Evolutionary conservation across 2,113 vertebrate species (phyloP), one percentile per base, ranked within the genome.

Genomic region (Apodemus speciosus): DNA sequence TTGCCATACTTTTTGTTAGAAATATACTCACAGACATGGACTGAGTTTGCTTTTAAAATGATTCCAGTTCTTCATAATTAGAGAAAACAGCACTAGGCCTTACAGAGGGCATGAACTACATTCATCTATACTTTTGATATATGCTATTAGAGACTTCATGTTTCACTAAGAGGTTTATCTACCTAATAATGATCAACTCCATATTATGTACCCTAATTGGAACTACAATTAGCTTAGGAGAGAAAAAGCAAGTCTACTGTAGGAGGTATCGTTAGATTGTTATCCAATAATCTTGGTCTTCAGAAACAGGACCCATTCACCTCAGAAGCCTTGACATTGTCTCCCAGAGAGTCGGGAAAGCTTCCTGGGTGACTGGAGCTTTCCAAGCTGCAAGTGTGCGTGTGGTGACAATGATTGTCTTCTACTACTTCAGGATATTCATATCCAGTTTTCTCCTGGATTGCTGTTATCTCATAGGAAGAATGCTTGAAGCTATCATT

Each of bases 31-130:
- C 18, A 58, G 80, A 43, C 18, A 69, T 85, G 38, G 40, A 9
- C 46, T 58, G 85, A 64, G 27, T 91, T 95, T 88, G 76, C 95
- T 40, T 89, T 91, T 96, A 91, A 93, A 90, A 68, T 88, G 51
- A 77, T 76, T 1, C 71, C 58, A 66, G 25, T 14, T 90, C 58
- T 89, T n/a, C 83, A 51, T 85, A 79, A 87, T 95, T 62, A 62
- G 80, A 71, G 40, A 89, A 38, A 88, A 60, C 86, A 71, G 56
- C 68, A 58, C 62, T 51, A 66, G 32, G 2, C 81, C 58, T 90
- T 71, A 58, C 11, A 88, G 43, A 83, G 92, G 40, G 46, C 38
- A 80, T 30, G 46, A 93, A 49, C 58, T 80, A n/a, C 38, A 71
- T 88, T 92, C 32, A 62, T 84, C n/a, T 91, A 46, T 93, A 71